Evolutionary conservation across 2,113 vertebrate genomes (phyloP).

Genomic region (Indri indri): DNA sequence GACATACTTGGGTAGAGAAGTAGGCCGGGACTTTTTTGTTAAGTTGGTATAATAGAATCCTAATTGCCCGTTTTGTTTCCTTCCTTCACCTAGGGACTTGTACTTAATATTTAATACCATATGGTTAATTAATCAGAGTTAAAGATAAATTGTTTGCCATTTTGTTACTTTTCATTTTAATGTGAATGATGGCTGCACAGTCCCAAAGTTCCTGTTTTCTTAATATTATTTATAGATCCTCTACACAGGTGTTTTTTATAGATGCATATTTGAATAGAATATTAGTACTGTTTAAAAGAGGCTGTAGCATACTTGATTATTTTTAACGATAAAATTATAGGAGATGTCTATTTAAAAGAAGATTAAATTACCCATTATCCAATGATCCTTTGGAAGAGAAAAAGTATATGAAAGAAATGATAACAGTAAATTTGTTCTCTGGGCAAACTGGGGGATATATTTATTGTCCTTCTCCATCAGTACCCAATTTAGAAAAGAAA

Average conservation of each 20-base stretch:
- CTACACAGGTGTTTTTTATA: background rate
- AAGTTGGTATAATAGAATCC: background rate
- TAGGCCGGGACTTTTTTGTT: background rate
- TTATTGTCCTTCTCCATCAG: background rate
- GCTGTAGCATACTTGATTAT: background rate
- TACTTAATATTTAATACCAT: background rate
- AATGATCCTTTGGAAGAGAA: background rate
- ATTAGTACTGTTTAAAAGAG: slow-evolving; percentile 31
- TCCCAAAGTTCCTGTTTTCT: slow-evolving; percentile 34
- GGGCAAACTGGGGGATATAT: background rate
- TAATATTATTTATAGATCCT: slow-evolving; percentile 6
- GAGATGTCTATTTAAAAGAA: background rate
- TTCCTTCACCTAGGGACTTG: slow-evolving; percentile 2
- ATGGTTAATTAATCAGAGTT: slow-evolving; percentile 46
- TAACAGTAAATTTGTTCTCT: background rate
- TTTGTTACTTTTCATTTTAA: slow-evolving; percentile 39
- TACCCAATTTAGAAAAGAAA: background rate
- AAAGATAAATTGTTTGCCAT: background rate
- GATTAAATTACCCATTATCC: background rate
- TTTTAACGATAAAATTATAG: slow-evolving; percentile 34
- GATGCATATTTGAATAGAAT: slow-evolving; percentile 22
- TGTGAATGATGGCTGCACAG: background rate
- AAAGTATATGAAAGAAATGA: background rate
- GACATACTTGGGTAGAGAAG: background rate
- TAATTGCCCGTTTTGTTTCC: slow-evolving; percentile 17